A percentile compares a stretch with the other conserved stretches of the same genome.
These are phyloP conservation scores for Apis cerana DNA, from an alignment of 1,140 invertebrate genomes.

Conservation along the genomic window DNA sequence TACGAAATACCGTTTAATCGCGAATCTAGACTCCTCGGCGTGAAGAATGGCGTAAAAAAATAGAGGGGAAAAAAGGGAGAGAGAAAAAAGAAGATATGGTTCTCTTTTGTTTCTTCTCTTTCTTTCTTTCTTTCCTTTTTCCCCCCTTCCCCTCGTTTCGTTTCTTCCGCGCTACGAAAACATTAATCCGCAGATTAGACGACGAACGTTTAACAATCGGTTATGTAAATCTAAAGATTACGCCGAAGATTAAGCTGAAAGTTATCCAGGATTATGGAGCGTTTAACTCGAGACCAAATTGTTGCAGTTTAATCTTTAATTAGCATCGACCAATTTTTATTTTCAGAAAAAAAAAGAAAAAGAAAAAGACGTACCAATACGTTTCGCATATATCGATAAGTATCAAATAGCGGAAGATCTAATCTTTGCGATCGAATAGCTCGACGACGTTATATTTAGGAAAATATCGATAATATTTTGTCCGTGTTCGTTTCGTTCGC, in stretches of 20 bases:
- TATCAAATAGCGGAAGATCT: too few relatives aligned
- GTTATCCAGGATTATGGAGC: constrained; percentile 54
- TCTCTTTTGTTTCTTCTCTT: not conserved
- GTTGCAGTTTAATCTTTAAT: constrained; percentile 58
- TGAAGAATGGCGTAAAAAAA: not conserved
- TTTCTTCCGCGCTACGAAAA: not conserved
- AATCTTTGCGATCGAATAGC: too few relatives aligned
- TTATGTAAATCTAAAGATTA: constrained; percentile 37
- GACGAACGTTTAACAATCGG: constrained; percentile 41
- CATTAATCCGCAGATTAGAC: constrained; percentile 29
- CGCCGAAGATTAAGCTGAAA: constrained; percentile 51
- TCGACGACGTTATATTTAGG: too few relatives aligned
- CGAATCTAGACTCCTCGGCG: not conserved
- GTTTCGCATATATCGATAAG: too few relatives aligned
- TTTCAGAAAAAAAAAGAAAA: not conserved
- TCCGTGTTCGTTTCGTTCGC: not conserved
- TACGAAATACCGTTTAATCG: not conserved
- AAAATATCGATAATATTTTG: too few relatives aligned
- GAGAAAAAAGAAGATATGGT: not conserved
- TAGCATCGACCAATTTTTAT: constrained; percentile 39
- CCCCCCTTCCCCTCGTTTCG: not conserved
- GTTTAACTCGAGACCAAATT: constrained; percentile 53
- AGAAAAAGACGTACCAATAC: too few relatives aligned
- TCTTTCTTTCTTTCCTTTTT: not conserved
- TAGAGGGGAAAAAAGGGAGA: too few relatives aligned